Evolutionary conservation across 2,888 invertebrate species (phyloP).

Genomic region (Oscheius onirici): DNA sequence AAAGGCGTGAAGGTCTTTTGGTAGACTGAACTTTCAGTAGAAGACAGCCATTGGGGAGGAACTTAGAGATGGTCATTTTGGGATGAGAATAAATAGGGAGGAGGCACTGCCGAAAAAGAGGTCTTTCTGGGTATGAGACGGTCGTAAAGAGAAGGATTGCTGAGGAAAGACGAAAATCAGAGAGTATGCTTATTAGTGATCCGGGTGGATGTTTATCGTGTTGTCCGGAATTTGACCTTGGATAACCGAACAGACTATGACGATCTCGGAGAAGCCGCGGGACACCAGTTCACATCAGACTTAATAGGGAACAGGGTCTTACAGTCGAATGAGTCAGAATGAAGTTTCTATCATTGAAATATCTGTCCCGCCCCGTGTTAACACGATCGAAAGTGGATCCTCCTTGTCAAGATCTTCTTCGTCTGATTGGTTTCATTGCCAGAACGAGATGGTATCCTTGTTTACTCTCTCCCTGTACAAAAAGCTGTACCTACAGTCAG

Average conservation of each 20-base stretch:
- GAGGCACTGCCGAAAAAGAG: not conserved
- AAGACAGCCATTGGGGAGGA: not conserved
- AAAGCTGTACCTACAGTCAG: too few species aligned
- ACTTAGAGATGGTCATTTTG: not conserved
- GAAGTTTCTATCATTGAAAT: too few species aligned
- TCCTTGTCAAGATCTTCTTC: too few species aligned
- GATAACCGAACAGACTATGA: not conserved
- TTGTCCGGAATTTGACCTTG: conserved; percentile 11
- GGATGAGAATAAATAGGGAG: not conserved
- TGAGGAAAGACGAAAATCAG: not conserved
- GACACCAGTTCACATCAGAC: not conserved
- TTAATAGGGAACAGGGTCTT: not conserved
- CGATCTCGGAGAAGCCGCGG: not conserved
- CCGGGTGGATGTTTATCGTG: not conserved
- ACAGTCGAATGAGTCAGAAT: too few species aligned
- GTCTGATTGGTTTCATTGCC: too few species aligned
- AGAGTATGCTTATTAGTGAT: not conserved
- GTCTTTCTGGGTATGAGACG: not conserved
- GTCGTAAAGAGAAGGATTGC: not conserved
- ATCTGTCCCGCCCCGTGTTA: too few species aligned
- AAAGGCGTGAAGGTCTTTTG: not conserved
- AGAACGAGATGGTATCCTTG: too few species aligned
- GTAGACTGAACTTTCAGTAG: not conserved
- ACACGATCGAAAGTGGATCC: too few species aligned
- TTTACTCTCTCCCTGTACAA: too few species aligned